Conservation (phyloP, 37 sponge, comb jelly and placozoan species). For the Oopsacas minuta region DNA sequence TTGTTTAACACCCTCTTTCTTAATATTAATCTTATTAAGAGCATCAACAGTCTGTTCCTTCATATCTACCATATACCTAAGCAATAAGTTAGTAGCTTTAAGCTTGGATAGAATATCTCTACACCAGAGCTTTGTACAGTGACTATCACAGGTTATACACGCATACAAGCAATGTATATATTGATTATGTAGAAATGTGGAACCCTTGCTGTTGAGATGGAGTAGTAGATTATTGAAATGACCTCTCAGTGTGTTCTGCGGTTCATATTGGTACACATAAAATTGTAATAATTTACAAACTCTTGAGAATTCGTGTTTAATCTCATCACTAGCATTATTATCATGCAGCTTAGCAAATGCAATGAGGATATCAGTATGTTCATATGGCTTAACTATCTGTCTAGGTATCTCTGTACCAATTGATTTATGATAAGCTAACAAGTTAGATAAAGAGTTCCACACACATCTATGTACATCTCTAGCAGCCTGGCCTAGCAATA, state of each 20-base stretch:
- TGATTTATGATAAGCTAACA: background rate
- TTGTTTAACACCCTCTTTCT: constrained; percentile 1
- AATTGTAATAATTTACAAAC: background rate
- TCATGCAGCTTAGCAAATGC: background rate
- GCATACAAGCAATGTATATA: background rate
- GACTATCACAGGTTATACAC: background rate
- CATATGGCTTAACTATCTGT: background rate
- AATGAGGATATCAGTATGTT: background rate
- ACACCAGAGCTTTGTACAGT: constrained; percentile 7
- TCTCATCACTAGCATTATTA: constrained; percentile 7
- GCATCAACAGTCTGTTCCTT: background rate
- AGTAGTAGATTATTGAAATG: background rate
- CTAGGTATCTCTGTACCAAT: background rate
- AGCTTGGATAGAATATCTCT: background rate
- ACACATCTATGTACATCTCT: background rate
- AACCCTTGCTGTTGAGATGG: background rate
- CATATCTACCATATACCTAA: background rate
- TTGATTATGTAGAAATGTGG: background rate
- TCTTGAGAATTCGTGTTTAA: background rate
- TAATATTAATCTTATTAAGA: constrained; percentile 14
- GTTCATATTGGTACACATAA: background rate
- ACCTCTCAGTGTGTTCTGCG: background rate
- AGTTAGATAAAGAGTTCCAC: background rate
- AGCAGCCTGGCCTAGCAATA: background rate
- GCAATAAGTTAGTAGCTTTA: background rate